These are phyloP conservation scores for Mallotus villosus DNA, from an alignment of 2,797 vertebrate genomes.

Conservation along the genomic window DNA sequence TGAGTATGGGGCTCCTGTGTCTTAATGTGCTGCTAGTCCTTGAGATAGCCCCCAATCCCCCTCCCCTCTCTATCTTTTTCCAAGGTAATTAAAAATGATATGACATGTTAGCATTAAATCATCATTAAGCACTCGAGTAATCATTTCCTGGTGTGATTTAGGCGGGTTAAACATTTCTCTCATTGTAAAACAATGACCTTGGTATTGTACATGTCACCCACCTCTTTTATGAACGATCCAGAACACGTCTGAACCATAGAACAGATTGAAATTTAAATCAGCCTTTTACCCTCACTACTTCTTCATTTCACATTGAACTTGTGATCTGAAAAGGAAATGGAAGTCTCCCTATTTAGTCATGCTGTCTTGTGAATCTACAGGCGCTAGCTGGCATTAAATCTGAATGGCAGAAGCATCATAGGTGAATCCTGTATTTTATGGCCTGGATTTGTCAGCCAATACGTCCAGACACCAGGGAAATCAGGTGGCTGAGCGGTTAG, in stretches of 20 bases:
- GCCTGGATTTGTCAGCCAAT: constrained; percentile 57
- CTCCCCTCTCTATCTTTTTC: constrained; percentile 37
- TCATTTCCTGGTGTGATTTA: constrained; percentile 65
- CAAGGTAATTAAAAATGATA: constrained; percentile 77
- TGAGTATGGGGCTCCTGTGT: constrained; percentile 32
- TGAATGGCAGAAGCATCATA: neutral
- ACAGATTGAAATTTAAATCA: constrained; percentile 55
- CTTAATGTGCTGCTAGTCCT: constrained; percentile 55
- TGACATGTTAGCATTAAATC: constrained; percentile 72
- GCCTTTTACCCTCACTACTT: constrained; percentile 32
- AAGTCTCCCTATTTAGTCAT: constrained; percentile 38
- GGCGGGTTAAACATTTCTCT: constrained; percentile 71
- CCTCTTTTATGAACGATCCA: constrained; percentile 48
- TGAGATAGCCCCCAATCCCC: constrained; percentile 51
- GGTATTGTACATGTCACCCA: constrained; percentile 62
- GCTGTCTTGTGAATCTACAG: constrained; percentile 19
- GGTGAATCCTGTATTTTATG: constrained; percentile 54
- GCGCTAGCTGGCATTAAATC: constrained; percentile 26
- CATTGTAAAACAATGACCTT: constrained; percentile 69
- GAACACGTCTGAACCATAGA: constrained; percentile 39
- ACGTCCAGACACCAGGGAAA: constrained; percentile 59
- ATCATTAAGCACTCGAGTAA: constrained; percentile 62
- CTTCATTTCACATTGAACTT: constrained; percentile 41
- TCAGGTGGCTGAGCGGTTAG: no score
- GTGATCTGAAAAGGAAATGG: constrained; percentile 41